These are phyloP conservation scores for Melanargia galathea DNA, from an alignment of 2,888 invertebrate genomes.

Conservation along the genomic window DNA sequence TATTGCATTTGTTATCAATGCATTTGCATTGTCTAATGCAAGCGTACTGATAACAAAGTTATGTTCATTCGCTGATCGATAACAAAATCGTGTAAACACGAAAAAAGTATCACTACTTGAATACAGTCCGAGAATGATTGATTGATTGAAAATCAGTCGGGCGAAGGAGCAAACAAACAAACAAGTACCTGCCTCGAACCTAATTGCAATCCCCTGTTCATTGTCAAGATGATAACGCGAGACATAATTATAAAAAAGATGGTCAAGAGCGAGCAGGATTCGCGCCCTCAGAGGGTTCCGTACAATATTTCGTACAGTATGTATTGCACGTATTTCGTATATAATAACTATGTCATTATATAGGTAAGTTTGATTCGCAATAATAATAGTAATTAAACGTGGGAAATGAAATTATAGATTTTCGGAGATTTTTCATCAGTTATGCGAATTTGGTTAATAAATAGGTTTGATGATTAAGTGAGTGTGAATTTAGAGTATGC, in stretches of 20 bases:
- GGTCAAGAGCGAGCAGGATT: neutral
- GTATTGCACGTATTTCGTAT: too few species aligned
- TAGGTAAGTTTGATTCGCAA: too few species aligned
- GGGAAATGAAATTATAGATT: too few species aligned
- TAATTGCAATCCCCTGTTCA: constrained; percentile 27
- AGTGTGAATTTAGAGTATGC: too few species aligned
- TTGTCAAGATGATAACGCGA: constrained; percentile 23
- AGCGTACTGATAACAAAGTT: neutral
- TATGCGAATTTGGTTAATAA: too few species aligned
- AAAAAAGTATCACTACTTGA: neutral
- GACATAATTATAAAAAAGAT: constrained; percentile 23
- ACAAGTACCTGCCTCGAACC: constrained; percentile 13
- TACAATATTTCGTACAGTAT: neutral
- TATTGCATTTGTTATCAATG: too few species aligned
- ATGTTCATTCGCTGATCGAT: neutral
- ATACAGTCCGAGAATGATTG: neutral
- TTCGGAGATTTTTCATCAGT: too few species aligned
- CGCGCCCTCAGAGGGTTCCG: neutral
- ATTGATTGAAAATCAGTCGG: neutral
- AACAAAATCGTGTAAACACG: neutral
- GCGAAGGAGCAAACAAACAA: constrained; percentile 4
- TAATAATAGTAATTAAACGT: too few species aligned
- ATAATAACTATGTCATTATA: too few species aligned
- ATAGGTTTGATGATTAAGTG: too few species aligned
- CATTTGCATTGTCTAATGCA: too few species aligned